Evolutionary conservation across 92 coral and sea anemone genomes (phyloP), one percentile per base, ranked within the genome.

Genomic region (Bergia puertoricense): DNA sequence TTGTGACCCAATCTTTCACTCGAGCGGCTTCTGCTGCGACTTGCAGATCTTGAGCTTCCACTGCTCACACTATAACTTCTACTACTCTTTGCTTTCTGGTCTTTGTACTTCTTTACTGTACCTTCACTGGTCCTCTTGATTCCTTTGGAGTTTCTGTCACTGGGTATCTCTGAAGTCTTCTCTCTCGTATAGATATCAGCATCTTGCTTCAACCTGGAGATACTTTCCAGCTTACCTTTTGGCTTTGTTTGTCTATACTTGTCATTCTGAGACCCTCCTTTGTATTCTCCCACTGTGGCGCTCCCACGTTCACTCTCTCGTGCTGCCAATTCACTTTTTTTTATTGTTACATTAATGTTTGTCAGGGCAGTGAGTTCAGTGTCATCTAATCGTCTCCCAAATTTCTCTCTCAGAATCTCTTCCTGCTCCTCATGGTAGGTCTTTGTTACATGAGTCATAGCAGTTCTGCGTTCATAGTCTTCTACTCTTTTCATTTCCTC

Each of bases 31-130:
- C 92, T 80, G 89, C 94, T 91, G 43, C 89, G 86, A 77, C 93
- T 91, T 40, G 84, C 73, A 77, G 94, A 93, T 65, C 95, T 91
- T 59, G 90, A 90, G 79, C 89, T 86, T 65, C 93, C 92, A 43
- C 94, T 93, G 79, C 94, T 91, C 72, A 89, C 86, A 43, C 94
- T 91, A 39, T 91, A 76, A 71, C 95, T 86, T 80, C 90, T 57
- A n/a, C 88, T 67, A 9, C 91, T 74, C 69, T 65, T 89, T 37
- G 10, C 44, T 44, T 68, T 69, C 65, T 43, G 46, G 45, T 81
- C 50, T 57, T 81, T 81, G 50, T 46, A n/a, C 2, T 72, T 71
- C 79, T 83, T 83, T 83, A n/a, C 65, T 69, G 77, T 30, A 36
- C 59, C 13, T 40, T 48, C 67, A 22, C 6, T 71, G 51, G 69